phyloP scores from a whole-genome alignment of 2,113 vertebrate species.

The Chlamydotis undulata region DNA sequence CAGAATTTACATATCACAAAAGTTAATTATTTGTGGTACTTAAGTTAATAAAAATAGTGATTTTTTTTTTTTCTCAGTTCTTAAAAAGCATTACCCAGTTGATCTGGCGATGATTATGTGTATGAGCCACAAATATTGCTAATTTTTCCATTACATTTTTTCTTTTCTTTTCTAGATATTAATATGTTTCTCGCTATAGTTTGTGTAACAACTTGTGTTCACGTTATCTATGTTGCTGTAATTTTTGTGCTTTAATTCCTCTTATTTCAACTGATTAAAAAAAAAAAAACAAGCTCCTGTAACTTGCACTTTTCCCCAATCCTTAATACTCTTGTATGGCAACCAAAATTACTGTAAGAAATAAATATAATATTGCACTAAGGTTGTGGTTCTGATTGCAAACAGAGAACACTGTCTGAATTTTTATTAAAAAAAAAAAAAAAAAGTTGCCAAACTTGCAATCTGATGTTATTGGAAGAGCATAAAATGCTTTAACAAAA shows the following conservation, averaged over 20 bases:
- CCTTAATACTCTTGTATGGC: slow-evolving; percentile 93
- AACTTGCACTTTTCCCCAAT: slow-evolving; percentile 86
- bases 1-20: slow-evolving; percentile 79
- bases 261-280: slow-evolving; percentile 86
- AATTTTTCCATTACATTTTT: slow-evolving; percentile 69
- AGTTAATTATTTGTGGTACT: slow-evolving; percentile 83
- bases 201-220: slow-evolving; percentile 90
- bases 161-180: slow-evolving; percentile 77
- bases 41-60: slow-evolving; percentile 83
- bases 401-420: slow-evolving; percentile 66
- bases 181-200: slow-evolving; percentile 84
- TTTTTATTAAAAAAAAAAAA: not conserved
- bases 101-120: slow-evolving; percentile 75
- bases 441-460: slow-evolving; percentile 41
- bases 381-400: slow-evolving; percentile 81
- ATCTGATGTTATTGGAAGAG: not conserved
- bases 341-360: slow-evolving; percentile 97
- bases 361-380: slow-evolving; percentile 96
- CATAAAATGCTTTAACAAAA: slow-evolving; percentile 27
- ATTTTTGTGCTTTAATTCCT: slow-evolving; percentile 94
- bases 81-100: slow-evolving; percentile 77
- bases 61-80: slow-evolving; percentile 58
- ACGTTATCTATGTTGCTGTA: slow-evolving; percentile 94
- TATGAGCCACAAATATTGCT: slow-evolving; percentile 75
- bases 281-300: slow-evolving; percentile 82